phyloP scores from a whole-genome alignment of 2,113 vertebrate species.

The Sapayoa aenigma region DNA sequence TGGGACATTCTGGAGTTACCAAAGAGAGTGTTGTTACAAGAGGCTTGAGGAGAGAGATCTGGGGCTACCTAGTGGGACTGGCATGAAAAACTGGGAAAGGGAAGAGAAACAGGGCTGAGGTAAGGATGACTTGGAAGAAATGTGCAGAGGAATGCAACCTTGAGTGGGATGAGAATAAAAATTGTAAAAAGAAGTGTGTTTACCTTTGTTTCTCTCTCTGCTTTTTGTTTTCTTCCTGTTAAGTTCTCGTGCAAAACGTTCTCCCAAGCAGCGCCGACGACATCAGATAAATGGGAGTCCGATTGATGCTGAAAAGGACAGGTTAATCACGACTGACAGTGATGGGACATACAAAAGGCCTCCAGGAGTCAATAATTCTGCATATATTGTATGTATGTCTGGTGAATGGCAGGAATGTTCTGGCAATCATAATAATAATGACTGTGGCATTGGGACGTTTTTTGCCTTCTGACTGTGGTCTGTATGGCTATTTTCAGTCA shows the following conservation, averaged over 20 bases:
- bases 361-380: slow-evolving; percentile 94
- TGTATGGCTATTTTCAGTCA: background rate
- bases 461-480: background rate
- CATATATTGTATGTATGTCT: slow-evolving; percentile 86
- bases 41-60: background rate
- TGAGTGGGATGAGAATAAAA: background rate
- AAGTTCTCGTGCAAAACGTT: slow-evolving; percentile 87
- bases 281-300: slow-evolving; percentile 87
- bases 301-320: slow-evolving; percentile 88
- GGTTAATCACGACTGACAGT: slow-evolving; percentile 89
- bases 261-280: slow-evolving; percentile 88
- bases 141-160: background rate
- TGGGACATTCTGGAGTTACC: background rate
- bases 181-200: background rate
- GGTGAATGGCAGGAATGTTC: background rate
- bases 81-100: background rate
- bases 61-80: background rate
- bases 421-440: background rate
- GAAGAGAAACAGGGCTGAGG: background rate
- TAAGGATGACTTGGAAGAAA: background rate
- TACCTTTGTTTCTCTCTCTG: background rate
- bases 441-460: background rate
- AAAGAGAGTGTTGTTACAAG: background rate
- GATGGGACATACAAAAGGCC: slow-evolving; percentile 92
- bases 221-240: background rate